phyloP scores from a whole-genome alignment of 2,113 vertebrate genomes.

The Phalacrocorax aristotelis region DNA sequence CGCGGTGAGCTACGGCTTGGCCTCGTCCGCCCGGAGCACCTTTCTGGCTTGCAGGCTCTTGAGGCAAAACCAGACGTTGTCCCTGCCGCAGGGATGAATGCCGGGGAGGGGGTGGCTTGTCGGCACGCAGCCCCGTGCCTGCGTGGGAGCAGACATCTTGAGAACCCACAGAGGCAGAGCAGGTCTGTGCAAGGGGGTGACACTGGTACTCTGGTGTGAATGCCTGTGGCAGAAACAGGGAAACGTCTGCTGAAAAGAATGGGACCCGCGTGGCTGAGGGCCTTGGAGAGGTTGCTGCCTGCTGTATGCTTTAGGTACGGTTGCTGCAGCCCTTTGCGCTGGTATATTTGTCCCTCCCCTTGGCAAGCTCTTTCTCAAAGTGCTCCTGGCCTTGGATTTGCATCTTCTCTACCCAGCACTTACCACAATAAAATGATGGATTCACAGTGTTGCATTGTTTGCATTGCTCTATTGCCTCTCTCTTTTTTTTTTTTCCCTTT shows the following conservation, averaged over 20 bases:
- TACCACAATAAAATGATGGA: fast-evolving
- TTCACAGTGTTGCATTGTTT: background rate
- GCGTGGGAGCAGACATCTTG: background rate
- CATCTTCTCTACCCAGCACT: background rate
- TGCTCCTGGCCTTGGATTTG: background rate
- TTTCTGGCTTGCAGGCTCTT: background rate
- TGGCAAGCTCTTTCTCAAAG: background rate
- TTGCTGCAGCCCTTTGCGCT: background rate
- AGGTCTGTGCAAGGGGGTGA: background rate
- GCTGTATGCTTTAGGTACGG: fast-evolving
- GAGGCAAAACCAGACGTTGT: background rate
- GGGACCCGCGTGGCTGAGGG: fast-evolving
- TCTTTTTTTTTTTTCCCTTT: background rate
- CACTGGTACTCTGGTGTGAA: background rate
- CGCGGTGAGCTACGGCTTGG: background rate
- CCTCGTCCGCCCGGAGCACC: background rate
- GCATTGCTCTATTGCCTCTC: background rate
- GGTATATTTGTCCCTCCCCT: background rate
- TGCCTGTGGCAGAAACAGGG: background rate
- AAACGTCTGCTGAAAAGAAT: background rate
- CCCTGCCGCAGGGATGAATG: background rate
- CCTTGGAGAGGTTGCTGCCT: background rate
- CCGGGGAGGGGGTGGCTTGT: background rate
- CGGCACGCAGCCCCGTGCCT: background rate
- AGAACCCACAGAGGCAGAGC: background rate